phyloP scores from a whole-genome alignment of 2,113 vertebrate species.

The Odocoileus hemionus region DNA sequence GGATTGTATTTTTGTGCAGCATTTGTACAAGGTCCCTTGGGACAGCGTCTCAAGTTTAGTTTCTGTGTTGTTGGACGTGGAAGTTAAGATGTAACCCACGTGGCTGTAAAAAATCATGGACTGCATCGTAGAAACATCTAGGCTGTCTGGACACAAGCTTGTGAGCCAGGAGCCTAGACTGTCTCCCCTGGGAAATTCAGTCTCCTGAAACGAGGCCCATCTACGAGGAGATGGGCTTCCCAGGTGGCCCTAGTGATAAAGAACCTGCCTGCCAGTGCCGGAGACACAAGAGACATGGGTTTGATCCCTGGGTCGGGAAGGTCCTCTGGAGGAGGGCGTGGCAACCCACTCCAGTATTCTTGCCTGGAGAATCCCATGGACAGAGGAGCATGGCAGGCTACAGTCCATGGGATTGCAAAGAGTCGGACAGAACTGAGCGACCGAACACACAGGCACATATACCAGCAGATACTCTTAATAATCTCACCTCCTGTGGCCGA shows the following conservation, averaged over 20 bases:
- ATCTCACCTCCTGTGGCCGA: background rate
- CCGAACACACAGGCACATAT: background rate
- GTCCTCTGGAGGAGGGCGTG: fast-evolving
- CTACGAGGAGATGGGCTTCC: background rate
- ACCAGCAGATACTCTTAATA: background rate
- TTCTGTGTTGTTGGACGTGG: fast-evolving
- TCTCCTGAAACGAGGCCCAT: background rate
- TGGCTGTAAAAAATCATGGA: background rate
- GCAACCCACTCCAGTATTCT: background rate
- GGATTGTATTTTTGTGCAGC: background rate
- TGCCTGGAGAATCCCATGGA: background rate
- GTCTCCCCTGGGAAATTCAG: background rate
- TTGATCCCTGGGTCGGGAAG: background rate
- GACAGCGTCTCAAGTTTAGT: background rate
- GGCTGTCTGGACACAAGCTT: background rate
- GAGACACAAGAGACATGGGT: background rate
- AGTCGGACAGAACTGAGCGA: background rate
- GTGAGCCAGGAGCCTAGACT: background rate
- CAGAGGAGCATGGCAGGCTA: background rate
- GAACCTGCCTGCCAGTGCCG: fast-evolving
- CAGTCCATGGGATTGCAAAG: background rate
- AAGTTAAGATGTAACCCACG: background rate
- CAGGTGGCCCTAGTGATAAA: background rate
- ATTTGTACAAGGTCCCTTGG: background rate
- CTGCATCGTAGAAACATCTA: background rate